Conservation (phyloP, 92 coral and sea anemone genomes). For the Blastomussa wellsi region DNA sequence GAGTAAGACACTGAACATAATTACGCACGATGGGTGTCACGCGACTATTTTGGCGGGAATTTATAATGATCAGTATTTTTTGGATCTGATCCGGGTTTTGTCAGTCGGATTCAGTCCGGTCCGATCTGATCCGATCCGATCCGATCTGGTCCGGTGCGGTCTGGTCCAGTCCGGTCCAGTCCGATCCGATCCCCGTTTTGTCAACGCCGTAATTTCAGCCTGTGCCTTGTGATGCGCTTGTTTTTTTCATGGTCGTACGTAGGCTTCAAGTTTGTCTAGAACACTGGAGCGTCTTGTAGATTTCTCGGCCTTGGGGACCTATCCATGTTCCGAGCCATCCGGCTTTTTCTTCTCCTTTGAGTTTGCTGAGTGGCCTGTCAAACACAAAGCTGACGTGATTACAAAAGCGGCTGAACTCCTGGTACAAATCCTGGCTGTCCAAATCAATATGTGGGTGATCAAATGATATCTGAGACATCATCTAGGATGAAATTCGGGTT, state of each 20-base stretch:
- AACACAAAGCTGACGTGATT: constrained; percentile 56
- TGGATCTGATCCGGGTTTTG: no score
- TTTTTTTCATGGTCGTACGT: constrained; percentile 47
- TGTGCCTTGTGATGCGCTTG: constrained; percentile 45
- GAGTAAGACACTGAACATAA: no score
- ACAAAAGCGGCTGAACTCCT: constrained; percentile 43
- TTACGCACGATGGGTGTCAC: no score
- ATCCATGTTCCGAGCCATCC: constrained; percentile 66
- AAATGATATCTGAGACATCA: constrained; percentile 12
- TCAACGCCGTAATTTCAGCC: no score
- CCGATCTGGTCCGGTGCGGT: no score
- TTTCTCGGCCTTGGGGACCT: constrained; percentile 58
- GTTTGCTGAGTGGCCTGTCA: constrained; percentile 34
- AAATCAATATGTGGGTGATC: constrained; percentile 3
- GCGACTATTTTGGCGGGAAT: no score
- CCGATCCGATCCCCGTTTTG: no score
- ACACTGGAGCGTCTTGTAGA: constrained; percentile 52
- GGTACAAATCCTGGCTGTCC: constrained; percentile 29
- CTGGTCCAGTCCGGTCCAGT: no score
- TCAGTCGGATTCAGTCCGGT: no score
- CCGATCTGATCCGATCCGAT: no score
- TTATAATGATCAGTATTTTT: no score
- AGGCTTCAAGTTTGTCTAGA: constrained; percentile 54
- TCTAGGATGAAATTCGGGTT: constrained; percentile 10
- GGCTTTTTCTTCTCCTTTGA: constrained; percentile 45